Conservation (phyloP, 2,113 vertebrate genomes). For the Ivindomyrus marchei region DNA sequence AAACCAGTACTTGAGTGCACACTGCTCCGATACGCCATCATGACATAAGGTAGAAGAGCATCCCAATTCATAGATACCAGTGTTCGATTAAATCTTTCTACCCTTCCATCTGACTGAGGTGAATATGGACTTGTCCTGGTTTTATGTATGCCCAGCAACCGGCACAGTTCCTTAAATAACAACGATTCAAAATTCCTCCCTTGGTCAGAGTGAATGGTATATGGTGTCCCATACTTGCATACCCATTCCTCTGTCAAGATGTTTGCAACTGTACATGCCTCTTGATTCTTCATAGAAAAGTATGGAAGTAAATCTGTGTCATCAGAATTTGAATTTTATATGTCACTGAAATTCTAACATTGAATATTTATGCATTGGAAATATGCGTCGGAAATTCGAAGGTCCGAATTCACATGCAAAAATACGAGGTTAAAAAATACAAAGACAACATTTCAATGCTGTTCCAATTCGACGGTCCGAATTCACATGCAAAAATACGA, state of each 20-base stretch:
- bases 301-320: no score
- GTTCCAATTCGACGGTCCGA: no score
- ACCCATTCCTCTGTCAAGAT: constrained; percentile 13
- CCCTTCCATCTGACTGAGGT: constrained; percentile 16
- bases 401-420: no score
- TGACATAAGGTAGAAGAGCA: background rate
- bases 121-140: background rate
- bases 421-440: no score
- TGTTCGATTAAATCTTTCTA: constrained; percentile 10
- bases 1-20: constrained; percentile 9
- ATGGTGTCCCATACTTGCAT: background rate
- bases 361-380: no score
- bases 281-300: constrained; percentile 14
- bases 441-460: no score
- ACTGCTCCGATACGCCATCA: constrained; percentile 17
- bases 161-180: constrained; percentile 6
- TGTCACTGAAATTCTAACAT: no score
- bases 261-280: background rate
- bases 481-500: no score
- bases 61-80: constrained; percentile 17
- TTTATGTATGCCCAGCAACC: constrained; percentile 8
- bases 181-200: constrained; percentile 8
- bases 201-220: constrained; percentile 10
- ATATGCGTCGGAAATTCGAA: no score
- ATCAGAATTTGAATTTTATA: no score